Conservation (phyloP, 1,140 invertebrate genomes). For the Pseudomyrmex sp. region DNA sequence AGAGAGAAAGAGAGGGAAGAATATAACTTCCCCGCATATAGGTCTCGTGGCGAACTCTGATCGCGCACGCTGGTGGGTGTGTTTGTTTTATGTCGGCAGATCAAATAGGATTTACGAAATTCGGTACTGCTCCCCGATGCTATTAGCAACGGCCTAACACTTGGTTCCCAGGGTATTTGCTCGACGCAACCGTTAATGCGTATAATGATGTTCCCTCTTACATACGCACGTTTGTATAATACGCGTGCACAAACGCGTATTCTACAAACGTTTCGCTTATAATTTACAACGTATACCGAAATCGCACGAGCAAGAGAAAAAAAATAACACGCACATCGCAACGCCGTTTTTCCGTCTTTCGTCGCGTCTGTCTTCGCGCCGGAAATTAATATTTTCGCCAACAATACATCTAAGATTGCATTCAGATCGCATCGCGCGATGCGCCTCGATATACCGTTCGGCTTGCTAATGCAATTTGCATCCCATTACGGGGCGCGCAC, state of each 20-base stretch:
- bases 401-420: constrained; percentile 38
- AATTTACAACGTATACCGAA: constrained; percentile 7
- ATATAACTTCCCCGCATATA: constrained; percentile 59
- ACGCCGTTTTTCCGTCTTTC: constrained; percentile 5
- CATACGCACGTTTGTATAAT: neutral
- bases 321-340: too few species aligned
- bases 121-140: constrained; percentile 61
- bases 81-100: constrained; percentile 81
- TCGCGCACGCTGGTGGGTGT: constrained; percentile 66
- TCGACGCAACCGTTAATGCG: constrained; percentile 31
- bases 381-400: constrained; percentile 50
- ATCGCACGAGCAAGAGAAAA: neutral
- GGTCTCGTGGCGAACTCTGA: constrained; percentile 65
- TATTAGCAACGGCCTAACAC: constrained; percentile 28
- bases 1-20: too few species aligned
- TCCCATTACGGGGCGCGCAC: constrained; percentile 41
- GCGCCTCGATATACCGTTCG: constrained; percentile 16
- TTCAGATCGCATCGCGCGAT: constrained; percentile 47
- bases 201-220: constrained; percentile 49
- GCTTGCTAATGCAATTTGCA: constrained; percentile 56
- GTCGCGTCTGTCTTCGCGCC: neutral
- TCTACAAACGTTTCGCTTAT: neutral
- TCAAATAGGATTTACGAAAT: constrained; percentile 81
- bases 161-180: constrained; percentile 63
- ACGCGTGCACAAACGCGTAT: too few species aligned